Evolutionary conservation across 2,888 invertebrate genomes (phyloP), one percentile per base, ranked within the genome.

Genomic region (Erannis defoliaria): DNA sequence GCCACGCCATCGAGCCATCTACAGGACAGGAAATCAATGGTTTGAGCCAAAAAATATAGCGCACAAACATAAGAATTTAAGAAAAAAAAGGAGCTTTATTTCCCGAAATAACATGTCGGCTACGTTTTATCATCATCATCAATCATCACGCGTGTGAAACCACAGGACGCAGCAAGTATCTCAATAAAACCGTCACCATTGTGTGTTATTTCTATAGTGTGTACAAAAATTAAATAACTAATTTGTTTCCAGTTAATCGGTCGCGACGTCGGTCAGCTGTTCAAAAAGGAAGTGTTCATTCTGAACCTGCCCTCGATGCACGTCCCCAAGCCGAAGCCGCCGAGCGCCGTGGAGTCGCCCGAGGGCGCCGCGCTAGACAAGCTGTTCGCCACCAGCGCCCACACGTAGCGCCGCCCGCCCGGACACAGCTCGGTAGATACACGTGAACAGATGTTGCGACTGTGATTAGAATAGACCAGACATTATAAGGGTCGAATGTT

Each of bases 241-340:
- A 8, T 1, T 45, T 55, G 19, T 67, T 92, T 91, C 8, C 89
- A 97, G 96, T 88, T 98, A 62, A 96, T 97, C 75, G 97, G 97
- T 0, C 94, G 96, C 74, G 98, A 96, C 90, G 94, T 98, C 23
- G 97, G 97, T 23, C 97, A 98, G 84, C 90, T 97, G 65, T 98
- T 98, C 89, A 96, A 96, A 72, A 97, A 97, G 77, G 97, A 98
- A 85, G 96, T 97, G 10, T 96, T 96, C 87, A 98, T 98, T 72
- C 95, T 96, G 67, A 96, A 97, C 88, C 90, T 98, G 80, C 98
- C 98, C 0, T 95, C 95, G 12, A 94, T 97, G 88, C 80, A 80
- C 60, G 73, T 72, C 31, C 71, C 81, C 21, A 86, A 84, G 60
- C 88, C 88, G 35, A 85, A 84, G 75, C 85, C 89, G 4, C 84